phyloP scores from a whole-genome alignment of 2,113 vertebrate species.

The Psophia crepitans region DNA sequence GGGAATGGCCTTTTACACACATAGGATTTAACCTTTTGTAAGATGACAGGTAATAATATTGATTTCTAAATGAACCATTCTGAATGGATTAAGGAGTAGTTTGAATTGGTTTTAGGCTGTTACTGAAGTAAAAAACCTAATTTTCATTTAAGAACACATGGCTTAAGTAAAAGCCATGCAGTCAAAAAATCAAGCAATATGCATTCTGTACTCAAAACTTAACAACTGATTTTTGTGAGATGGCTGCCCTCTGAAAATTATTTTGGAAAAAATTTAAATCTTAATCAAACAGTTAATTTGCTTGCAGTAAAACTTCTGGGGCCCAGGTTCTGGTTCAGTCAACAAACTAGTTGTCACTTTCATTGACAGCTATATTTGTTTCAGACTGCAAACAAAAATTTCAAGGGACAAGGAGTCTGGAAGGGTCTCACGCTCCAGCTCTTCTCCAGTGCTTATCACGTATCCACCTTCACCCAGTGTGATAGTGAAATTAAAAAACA shows the following conservation, averaged over 20 bases:
- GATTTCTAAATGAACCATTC: not conserved
- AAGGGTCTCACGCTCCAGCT: not conserved
- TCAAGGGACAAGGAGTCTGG: not conserved
- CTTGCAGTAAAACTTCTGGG: not conserved
- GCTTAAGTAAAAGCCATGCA: not conserved
- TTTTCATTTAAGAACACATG: not conserved
- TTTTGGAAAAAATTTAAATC: not conserved
- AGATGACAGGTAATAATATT: not conserved
- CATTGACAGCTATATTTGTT: not conserved
- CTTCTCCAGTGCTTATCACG: not conserved
- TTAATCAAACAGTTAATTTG: not conserved
- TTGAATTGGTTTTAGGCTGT: not conserved
- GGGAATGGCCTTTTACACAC: not conserved
- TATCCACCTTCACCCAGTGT: not conserved
- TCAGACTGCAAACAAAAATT: not conserved
- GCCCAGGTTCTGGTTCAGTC: not conserved
- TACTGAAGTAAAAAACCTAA: not conserved
- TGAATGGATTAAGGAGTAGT: not conserved
- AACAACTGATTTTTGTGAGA: not conserved
- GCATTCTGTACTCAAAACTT: not conserved
- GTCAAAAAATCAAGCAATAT: not conserved
- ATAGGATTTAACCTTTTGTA: not conserved
- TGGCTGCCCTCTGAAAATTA: not conserved
- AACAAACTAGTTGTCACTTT: not conserved
- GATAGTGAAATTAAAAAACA: not conserved